Base-by-base conservation (phyloP, 1,140 invertebrate genomes). In the Mya arenaria region DNA sequence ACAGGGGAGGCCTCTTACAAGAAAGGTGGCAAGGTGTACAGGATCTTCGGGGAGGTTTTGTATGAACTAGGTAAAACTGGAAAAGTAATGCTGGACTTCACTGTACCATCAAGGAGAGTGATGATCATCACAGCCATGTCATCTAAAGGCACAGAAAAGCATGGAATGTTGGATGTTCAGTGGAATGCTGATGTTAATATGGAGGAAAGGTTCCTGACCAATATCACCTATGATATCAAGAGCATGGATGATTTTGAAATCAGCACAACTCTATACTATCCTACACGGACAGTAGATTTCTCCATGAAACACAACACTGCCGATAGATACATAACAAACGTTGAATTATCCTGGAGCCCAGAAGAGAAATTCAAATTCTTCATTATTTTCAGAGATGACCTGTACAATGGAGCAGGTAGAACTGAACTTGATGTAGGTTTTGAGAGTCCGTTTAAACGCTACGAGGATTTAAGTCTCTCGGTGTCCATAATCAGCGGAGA, bases 321-420 rank as follows among this genome's bases (percentile, higher is more conserved):
- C 66, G 73, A 56, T 34, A 23, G 72, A 55, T 82, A 72, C 23
- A 68, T 77, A 10, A 72, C 73, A 32, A 75, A 81, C 58, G 56
- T 65, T 32, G 79, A 86, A 30, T 36, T 89, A 13, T 69, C 85
- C 10, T 91, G 88, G 88, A 66, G 56, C 25, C 81, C 86, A 37
- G 34, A 80, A 17, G 78, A 89, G 34, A 83, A 81, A 23, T 79
- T 89, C 32, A 73, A 65, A 56, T 66, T 71, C n/a, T 72, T 73
- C 41, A 73, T 82, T 23, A 82, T 82, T 32, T 82, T 82, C 48
- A 32, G 79, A 65, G 37, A 82, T 74, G 79, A 82, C 25, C 23
- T 48, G 28, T 66, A 52, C 25, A 52, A 73, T 63, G 39, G 8
- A 34, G 66, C 28, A 13, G 10, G 66, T 25, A 62, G 66, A 80